Evolutionary conservation across 2,113 vertebrate species (phyloP).

Genomic region (Danio rerio): GRCz12tu NC_133183.1:18964001-18964500

Average conservation of each 20-base stretch:
- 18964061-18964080: slow-evolving; percentile 35
- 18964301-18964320: background rate
- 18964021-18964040: slow-evolving; percentile 3
- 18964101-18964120: slow-evolving; percentile 18
- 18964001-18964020: slow-evolving; percentile 39
- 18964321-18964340: background rate
- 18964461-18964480: slow-evolving; percentile 2
- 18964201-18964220: background rate
- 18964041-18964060: slow-evolving; percentile 39
- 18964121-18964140: slow-evolving; percentile 6
- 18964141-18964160: slow-evolving; percentile 18
- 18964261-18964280: background rate
- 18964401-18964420: slow-evolving; percentile 3
- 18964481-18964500: slow-evolving; percentile 16
- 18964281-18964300: slow-evolving; percentile 12
- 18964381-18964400: slow-evolving; percentile 21
- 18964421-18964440: background rate
- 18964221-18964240: background rate
- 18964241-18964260: slow-evolving; percentile 1
- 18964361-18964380: background rate
- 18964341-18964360: background rate
- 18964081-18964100: slow-evolving; percentile 27
- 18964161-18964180: slow-evolving; percentile 3
- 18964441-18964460: slow-evolving; percentile 6
- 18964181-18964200: slow-evolving; percentile 3